Conservation (phyloP, 2,888 invertebrate genomes). For the Balanococcus diminutus region DNA sequence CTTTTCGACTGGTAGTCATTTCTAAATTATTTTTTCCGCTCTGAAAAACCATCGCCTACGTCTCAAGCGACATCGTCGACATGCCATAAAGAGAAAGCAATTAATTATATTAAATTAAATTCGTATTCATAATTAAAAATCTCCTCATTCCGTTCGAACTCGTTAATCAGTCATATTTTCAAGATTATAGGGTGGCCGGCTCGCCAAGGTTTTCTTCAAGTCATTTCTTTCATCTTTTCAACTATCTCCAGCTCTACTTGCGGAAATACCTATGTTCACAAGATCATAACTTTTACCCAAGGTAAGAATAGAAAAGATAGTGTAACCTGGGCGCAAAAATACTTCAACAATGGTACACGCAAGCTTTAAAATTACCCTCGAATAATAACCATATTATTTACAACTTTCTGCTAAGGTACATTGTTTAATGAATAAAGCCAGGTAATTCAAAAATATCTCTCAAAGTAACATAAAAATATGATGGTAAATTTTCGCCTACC, state of each 20-base stretch:
- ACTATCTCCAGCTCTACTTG: background rate
- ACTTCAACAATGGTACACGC: constrained; percentile 8
- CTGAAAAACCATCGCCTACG: background rate
- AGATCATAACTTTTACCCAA: background rate
- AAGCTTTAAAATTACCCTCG: background rate
- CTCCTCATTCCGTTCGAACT: background rate
- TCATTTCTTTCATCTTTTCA: background rate
- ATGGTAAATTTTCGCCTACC: constrained; percentile 17
- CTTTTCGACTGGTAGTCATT: too few species aligned
- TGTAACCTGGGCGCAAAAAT: background rate
- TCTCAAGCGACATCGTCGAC: background rate
- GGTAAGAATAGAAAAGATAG: background rate
- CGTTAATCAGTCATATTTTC: constrained; percentile 8
- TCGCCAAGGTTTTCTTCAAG: background rate
- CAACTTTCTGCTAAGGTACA: constrained; percentile 16
- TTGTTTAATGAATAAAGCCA: constrained; percentile 35
- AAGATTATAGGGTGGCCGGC: background rate
- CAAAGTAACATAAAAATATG: constrained; percentile 33
- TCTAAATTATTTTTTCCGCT: background rate
- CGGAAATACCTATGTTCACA: background rate
- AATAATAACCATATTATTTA: constrained; percentile 19
- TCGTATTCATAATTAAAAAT: constrained; percentile 4
- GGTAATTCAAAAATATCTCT: constrained; percentile 24
- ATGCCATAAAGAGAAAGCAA: background rate
- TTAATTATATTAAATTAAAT: constrained; percentile 9